A percentile compares a stretch with the other conserved stretches of the same genome.
These are phyloP conservation scores for Eupleurogrammus muticus DNA, from an alignment of 2,797 vertebrate genomes.

Conservation along the genomic window DNA sequence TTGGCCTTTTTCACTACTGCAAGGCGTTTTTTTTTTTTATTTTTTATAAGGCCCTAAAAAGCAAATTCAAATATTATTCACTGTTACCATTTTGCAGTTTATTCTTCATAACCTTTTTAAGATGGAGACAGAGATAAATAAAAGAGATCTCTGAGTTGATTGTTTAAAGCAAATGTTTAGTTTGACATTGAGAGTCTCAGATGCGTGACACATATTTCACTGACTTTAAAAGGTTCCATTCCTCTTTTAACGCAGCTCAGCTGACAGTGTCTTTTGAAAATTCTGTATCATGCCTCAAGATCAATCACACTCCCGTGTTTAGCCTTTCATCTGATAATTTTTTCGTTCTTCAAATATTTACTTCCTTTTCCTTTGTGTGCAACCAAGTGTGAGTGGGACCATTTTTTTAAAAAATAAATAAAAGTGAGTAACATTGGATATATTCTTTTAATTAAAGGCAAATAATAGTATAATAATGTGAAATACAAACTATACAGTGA, in stretches of 20 bases:
- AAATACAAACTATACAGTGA: too few species aligned
- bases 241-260: neutral
- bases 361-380: too few species aligned
- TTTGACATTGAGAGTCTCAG: constrained; percentile 7
- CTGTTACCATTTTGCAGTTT: neutral
- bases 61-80: neutral
- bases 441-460: too few species aligned
- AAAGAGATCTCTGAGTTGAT: neutral
- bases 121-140: neutral
- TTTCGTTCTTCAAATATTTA: too few species aligned
- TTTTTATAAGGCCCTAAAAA: neutral
- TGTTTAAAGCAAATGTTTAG: neutral
- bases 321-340: too few species aligned
- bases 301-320: neutral
- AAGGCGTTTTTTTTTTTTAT: neutral
- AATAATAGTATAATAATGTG: too few species aligned
- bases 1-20: neutral
- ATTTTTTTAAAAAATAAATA: too few species aligned
- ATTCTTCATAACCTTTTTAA: neutral
- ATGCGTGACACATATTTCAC: neutral
- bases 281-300: neutral
- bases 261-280: neutral
- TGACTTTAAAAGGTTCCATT: neutral
- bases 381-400: too few species aligned
- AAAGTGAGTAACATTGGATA: too few species aligned